Percentiles rank a stretch among this genome's conserved stretches.
These are phyloP conservation scores for Python bivittatus DNA, from an alignment of 2,113 vertebrate genomes.

Conservation along the genomic window DNA sequence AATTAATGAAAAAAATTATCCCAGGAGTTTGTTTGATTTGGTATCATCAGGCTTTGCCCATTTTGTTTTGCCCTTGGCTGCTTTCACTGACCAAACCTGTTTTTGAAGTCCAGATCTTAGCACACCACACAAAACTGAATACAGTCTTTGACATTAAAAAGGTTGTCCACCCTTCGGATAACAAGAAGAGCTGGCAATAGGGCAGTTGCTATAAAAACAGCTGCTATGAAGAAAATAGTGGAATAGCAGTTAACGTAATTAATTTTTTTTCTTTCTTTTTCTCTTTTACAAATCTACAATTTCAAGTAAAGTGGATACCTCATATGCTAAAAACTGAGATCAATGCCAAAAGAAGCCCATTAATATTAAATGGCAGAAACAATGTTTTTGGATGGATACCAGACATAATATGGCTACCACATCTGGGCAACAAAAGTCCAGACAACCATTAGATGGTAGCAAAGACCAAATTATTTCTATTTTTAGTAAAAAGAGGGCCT, in stretches of 20 bases:
- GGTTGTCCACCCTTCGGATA: background rate
- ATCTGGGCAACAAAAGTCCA: background rate
- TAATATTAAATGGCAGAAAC: background rate
- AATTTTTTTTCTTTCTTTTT: background rate
- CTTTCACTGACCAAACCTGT: background rate
- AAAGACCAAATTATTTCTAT: background rate
- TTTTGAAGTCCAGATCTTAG: background rate
- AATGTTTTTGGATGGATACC: accelerated
- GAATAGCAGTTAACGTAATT: background rate
- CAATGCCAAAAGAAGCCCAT: background rate
- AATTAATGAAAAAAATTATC: background rate
- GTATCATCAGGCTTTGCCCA: background rate
- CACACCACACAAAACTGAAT: background rate
- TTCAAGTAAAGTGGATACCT: background rate
- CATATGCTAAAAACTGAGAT: background rate
- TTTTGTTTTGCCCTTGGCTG: background rate
- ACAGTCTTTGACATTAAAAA: background rate
- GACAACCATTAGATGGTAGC: background rate
- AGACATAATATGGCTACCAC: background rate
- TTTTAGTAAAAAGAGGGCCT: background rate
- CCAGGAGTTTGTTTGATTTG: background rate
- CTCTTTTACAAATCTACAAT: background rate
- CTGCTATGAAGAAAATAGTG: background rate
- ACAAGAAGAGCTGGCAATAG: background rate
- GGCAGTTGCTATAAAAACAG: background rate